Evolutionary conservation across 1,140 invertebrate genomes (phyloP).

Genomic region (Trinorchestia longiramus): DNA sequence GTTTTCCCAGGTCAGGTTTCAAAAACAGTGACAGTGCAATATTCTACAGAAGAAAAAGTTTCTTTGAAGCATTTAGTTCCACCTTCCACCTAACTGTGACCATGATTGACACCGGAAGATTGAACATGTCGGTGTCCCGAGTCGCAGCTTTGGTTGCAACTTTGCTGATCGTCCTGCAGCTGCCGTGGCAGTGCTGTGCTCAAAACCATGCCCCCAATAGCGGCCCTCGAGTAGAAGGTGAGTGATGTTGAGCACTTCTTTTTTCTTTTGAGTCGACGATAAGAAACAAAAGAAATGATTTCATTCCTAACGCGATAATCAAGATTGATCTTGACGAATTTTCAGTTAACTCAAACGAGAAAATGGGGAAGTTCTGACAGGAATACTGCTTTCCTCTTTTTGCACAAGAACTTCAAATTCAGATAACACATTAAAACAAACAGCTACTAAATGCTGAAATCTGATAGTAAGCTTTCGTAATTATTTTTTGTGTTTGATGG

Average conservation of each 20-base stretch:
- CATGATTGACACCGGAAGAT: neutral
- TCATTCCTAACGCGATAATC: too few species aligned
- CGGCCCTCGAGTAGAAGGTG: neutral
- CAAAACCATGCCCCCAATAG: neutral
- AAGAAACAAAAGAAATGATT: neutral
- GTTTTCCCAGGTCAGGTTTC: neutral
- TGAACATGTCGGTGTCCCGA: neutral
- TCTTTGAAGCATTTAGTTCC: neutral
- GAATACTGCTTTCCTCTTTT: too few species aligned
- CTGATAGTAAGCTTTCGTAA: too few species aligned
- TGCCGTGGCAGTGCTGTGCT: neutral
- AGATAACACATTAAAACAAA: too few species aligned
- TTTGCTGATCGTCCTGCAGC: neutral
- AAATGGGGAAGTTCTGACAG: too few species aligned
- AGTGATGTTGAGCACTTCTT: neutral
- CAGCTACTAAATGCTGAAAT: too few species aligned
- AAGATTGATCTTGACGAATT: too few species aligned
- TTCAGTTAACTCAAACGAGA: too few species aligned
- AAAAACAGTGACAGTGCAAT: constrained; percentile 8
- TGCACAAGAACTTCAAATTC: too few species aligned
- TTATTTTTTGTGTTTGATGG: too few species aligned
- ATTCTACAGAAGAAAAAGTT: neutral
- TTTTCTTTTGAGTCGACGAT: neutral
- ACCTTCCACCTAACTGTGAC: neutral
- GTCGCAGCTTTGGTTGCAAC: neutral